Percentiles rank a stretch among this genome's conserved stretches.
phyloP scores from a whole-genome alignment of 2,113 vertebrate genomes.

The Spea bombifrons region DNA sequence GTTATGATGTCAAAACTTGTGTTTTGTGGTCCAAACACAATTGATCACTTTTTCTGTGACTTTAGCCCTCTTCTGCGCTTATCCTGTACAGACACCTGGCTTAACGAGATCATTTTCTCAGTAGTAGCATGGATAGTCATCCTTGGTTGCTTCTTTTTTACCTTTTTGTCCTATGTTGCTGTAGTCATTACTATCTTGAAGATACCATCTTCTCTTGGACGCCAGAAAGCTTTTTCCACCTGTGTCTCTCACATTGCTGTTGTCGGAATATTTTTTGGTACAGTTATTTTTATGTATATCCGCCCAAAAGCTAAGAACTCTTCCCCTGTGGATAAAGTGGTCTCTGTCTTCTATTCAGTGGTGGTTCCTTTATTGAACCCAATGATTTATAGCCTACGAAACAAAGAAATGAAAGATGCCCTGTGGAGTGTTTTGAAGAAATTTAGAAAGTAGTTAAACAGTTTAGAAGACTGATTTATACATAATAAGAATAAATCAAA shows the following conservation, averaged over 20 bases:
- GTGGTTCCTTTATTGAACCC: slow-evolving; percentile 11
- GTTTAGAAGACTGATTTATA: no score
- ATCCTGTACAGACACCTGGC: neutral
- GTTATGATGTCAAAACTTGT: neutral
- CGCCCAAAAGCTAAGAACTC: neutral
- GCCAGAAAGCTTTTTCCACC: neutral
- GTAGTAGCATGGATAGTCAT: slow-evolving; percentile 12
- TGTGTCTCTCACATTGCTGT: slow-evolving; percentile 7
- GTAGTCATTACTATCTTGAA: slow-evolving; percentile 1
- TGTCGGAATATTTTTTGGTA: slow-evolving; percentile 9
- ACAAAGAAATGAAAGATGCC: slow-evolving; percentile 17
- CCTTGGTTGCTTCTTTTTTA: slow-evolving; percentile 12
- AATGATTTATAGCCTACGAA: slow-evolving; percentile 17
- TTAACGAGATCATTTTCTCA: neutral
- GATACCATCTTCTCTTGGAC: neutral
- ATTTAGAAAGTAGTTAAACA: no score
- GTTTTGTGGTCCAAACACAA: slow-evolving; percentile 9
- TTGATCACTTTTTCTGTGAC: slow-evolving; percentile 24
- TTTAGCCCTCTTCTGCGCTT: slow-evolving; percentile 7
- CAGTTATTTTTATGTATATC: slow-evolving; percentile 22
- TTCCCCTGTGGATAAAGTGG: neutral
- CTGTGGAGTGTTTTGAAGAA: neutral
- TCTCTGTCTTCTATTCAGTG: slow-evolving; percentile 17
- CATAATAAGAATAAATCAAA: no score
- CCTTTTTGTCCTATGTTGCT: slow-evolving; percentile 3